Percentiles rank a stretch among this genome's conserved stretches.
These are phyloP conservation scores for Andrena haemorrhoa DNA, from an alignment of 2,888 invertebrate species.

Conservation along the genomic window DNA sequence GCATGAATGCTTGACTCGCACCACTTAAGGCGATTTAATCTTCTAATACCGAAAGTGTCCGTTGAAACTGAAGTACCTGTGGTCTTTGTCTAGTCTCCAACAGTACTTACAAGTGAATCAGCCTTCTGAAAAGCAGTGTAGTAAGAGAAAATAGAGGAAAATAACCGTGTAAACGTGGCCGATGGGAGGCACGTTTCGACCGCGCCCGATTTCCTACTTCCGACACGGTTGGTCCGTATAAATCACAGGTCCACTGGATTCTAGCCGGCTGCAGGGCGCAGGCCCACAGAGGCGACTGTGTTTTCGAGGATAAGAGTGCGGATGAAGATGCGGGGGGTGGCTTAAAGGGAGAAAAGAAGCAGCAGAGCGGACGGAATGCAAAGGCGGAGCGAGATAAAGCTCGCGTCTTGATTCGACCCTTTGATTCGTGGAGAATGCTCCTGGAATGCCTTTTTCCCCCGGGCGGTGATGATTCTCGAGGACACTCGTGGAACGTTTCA, in stretches of 20 bases:
- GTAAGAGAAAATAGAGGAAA: slow-evolving; percentile 11
- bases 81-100: neutral
- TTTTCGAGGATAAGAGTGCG: slow-evolving; percentile 52
- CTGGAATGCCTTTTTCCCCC: slow-evolving; percentile 11
- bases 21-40: neutral
- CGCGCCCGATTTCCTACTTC: slow-evolving; percentile 70
- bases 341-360: slow-evolving; percentile 10
- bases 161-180: slow-evolving; percentile 35
- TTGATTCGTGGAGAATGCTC: slow-evolving; percentile 37
- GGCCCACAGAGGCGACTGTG: slow-evolving; percentile 45
- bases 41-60: neutral
- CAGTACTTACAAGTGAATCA: neutral
- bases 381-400: slow-evolving; percentile 23
- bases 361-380: slow-evolving; percentile 16
- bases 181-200: slow-evolving; percentile 45
- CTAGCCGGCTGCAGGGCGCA: slow-evolving; percentile 25
- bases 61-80: neutral
- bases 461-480: neutral
- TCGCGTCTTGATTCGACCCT: slow-evolving; percentile 30
- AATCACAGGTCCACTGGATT: slow-evolving; percentile 73
- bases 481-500: neutral
- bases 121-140: neutral
- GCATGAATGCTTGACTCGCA: neutral
- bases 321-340: neutral
- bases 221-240: slow-evolving; percentile 77